A percentile compares a stretch with the other conserved stretches of the same genome.
These are phyloP conservation scores for Eupithecia pulchellata DNA, from an alignment of 2,888 invertebrate genomes.

Conservation along the genomic window DNA sequence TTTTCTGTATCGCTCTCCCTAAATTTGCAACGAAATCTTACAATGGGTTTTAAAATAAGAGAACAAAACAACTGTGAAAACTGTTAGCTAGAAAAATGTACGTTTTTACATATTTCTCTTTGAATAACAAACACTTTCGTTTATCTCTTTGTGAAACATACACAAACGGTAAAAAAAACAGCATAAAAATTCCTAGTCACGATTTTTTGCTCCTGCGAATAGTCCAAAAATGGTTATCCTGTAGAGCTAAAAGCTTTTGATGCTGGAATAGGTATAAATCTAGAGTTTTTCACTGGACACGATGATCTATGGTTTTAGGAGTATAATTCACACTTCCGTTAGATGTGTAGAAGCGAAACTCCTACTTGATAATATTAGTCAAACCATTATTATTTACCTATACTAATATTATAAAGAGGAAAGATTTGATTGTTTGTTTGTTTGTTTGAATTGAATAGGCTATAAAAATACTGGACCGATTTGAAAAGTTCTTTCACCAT, in stretches of 20 bases:
- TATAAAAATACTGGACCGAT: too few species aligned
- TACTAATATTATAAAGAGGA: too few species aligned
- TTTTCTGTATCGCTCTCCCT: too few species aligned
- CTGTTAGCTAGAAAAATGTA: not conserved
- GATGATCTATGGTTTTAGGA: constrained; percentile 23
- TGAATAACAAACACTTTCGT: not conserved
- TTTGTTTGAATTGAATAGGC: too few species aligned
- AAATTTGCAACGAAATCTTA: too few species aligned
- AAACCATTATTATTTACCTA: too few species aligned
- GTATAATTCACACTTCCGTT: constrained; percentile 24
- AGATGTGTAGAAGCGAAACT: constrained; percentile 8
- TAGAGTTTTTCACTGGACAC: constrained; percentile 19
- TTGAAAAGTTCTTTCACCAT: too few species aligned
- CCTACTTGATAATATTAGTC: too few species aligned
- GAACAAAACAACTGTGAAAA: not conserved
- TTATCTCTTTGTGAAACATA: not conserved
- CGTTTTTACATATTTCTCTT: not conserved
- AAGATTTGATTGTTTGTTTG: too few species aligned
- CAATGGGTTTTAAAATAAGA: not conserved
- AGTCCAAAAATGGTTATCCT: not conserved
- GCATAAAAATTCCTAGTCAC: not conserved
- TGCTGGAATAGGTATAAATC: constrained; percentile 18
- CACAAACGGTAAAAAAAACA: not conserved
- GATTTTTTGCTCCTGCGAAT: not conserved
- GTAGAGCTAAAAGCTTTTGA: constrained; percentile 27